phyloP scores from a whole-genome alignment of 2,888 invertebrate genomes.

The Monoplex corrugatus region DNA sequence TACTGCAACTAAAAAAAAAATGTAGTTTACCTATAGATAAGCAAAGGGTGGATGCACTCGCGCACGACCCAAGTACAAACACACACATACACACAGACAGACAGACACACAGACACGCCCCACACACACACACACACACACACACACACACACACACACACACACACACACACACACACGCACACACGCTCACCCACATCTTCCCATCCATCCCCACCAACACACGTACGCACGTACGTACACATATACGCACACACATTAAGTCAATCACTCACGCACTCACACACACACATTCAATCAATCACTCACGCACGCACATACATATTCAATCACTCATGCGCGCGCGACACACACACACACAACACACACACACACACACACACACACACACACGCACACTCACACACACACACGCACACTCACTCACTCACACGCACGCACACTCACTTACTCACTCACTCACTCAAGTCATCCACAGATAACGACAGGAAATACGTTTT shows the following conservation, averaged over 20 bases:
- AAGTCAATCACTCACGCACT: not conserved
- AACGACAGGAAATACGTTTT: not conserved
- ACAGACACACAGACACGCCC: no score
- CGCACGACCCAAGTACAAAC: not conserved
- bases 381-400: slow-evolving; percentile 12
- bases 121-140: slow-evolving; percentile 3
- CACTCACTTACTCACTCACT: not conserved
- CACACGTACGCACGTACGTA: not conserved
- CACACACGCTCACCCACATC: no score
- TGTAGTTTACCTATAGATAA: no score
- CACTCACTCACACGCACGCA: slow-evolving; percentile 3
- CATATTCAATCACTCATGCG: no score
- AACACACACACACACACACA: slow-evolving; percentile 20
- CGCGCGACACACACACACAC: not conserved
- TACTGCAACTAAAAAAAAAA: no score
- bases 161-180: not conserved
- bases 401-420: slow-evolving; percentile 30
- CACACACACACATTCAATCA: slow-evolving; percentile 15
- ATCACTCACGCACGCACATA: no score
- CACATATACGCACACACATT: not conserved
- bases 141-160: not conserved
- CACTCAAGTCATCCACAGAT: not conserved
- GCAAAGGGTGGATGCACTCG: not conserved
- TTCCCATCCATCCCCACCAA: no score
- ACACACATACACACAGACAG: no score